Conservation (phyloP, 2,797 vertebrate genomes). For the Sphenopsis melanotis region DNA sequence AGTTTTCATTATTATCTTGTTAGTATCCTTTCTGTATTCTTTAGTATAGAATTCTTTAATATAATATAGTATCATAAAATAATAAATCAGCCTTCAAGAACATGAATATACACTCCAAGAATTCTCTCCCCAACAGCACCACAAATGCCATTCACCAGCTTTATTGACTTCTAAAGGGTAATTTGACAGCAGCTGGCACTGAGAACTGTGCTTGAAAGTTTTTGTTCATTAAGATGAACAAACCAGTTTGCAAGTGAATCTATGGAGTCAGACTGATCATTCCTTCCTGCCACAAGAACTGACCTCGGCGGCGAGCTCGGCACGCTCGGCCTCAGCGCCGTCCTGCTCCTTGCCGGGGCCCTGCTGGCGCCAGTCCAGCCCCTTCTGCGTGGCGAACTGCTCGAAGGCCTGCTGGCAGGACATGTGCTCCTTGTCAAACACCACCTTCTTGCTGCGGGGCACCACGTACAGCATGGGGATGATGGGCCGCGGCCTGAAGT, state of each 20-base stretch:
- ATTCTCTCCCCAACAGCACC: constrained; percentile 26
- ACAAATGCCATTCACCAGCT: constrained; percentile 27
- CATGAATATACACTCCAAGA: not conserved
- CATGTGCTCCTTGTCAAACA: constrained; percentile 59
- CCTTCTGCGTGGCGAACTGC: constrained; percentile 75
- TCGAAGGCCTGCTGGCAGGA: constrained; percentile 85
- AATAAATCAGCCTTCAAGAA: not conserved
- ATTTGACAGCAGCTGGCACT: constrained; percentile 39
- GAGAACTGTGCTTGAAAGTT: constrained; percentile 19
- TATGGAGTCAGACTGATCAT: not conserved
- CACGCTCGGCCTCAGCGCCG: not conserved
- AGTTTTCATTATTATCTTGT: not conserved
- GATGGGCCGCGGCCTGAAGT: constrained; percentile 68
- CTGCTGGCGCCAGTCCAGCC: constrained; percentile 41
- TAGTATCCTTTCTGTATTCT: not conserved
- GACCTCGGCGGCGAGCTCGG: not conserved
- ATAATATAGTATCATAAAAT: not conserved
- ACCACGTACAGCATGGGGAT: constrained; percentile 80
- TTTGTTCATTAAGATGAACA: not conserved
- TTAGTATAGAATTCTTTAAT: not conserved
- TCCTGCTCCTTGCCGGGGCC: constrained; percentile 36
- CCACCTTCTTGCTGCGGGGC: constrained; percentile 69
- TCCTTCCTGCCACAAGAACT: not conserved
- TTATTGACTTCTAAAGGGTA: constrained; percentile 30
- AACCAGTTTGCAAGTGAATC: not conserved